Evolutionary conservation across 2,113 vertebrate genomes (phyloP), one percentile per base, ranked within the genome.

Genomic region (Jacana jacana): DNA sequence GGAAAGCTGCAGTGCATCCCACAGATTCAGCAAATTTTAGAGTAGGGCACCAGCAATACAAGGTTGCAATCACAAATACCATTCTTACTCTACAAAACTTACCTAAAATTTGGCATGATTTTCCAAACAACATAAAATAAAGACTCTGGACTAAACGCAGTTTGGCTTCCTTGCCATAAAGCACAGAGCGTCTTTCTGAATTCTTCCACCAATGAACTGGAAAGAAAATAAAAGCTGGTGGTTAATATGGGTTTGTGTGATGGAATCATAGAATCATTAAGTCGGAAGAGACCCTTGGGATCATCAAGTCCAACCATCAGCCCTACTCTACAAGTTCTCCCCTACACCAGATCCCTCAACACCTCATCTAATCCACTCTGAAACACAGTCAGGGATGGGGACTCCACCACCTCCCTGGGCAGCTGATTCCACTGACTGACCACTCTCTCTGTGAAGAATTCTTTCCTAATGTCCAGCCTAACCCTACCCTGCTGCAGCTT

Each of bases 21-120:
- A 4, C n/a, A 9, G 35, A 90, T 49, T 46, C 40, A 66, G 44
- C 16, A 60, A 31, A 19, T 70, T 86, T 64, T 37, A 61, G 48
- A 86, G 28, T 28, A 78, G 52, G 25, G 83, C 20, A 81, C 7
- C 61, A 90, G 46, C 64, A 60, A 57, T 14, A 51, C 10, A 27
- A 64, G 44, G 30, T 22, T 66, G 69, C 46, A 85, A 54, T 39
- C 20, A 54, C 66, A 57, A 64, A 60, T 25, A n/a, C 2, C 17
- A 7, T 24, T 28, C 25, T 49, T 75, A 68, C 58, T 69, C 42
- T 14, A 39, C 52, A 57, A 78, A 80, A 96, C 97, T 93, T 98
- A 99, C 99, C 99, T 99, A 97, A 99, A 99, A 98, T 99, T 99
- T 79, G 99, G 99, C 99, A 99, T 99, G 96, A 99, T 99, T 98